Evolutionary conservation across 2,113 vertebrate species (phyloP).

Genomic region (Microtus oregoni): DNA sequence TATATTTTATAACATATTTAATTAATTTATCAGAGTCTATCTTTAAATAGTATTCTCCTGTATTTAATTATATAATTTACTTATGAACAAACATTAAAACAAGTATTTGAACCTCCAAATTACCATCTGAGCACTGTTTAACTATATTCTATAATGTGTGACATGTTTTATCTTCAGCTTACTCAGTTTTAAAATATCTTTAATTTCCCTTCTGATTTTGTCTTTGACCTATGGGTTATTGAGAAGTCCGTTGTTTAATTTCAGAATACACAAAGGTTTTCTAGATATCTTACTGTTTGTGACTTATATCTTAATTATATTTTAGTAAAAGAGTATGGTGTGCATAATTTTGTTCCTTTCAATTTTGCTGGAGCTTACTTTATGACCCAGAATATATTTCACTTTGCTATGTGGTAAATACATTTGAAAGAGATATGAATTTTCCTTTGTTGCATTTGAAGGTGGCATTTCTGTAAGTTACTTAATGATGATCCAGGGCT

Average conservation of each 20-base stretch:
- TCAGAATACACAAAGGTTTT: constrained; percentile 16
- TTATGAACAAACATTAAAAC: not conserved
- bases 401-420: not conserved
- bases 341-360: not conserved
- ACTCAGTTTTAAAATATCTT: constrained; percentile 25
- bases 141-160: not conserved
- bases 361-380: not conserved
- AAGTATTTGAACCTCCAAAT: not conserved
- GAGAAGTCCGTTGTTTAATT: constrained; percentile 32
- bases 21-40: not conserved
- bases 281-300: not conserved
- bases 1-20: not conserved
- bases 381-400: not conserved
- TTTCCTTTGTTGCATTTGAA: constrained; percentile 1
- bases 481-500: not conserved
- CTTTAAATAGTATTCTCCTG: not conserved
- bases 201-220: not conserved
- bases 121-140: not conserved
- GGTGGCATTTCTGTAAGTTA: not conserved
- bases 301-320: constrained; percentile 39
- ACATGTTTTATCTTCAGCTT: not conserved
- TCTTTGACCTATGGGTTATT: constrained; percentile 28
- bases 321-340: not conserved
- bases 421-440: not conserved
- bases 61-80: not conserved